These are phyloP conservation scores for Agonopterix subpropinquella DNA, from an alignment of 2,888 invertebrate species.

Conservation along the genomic window DNA sequence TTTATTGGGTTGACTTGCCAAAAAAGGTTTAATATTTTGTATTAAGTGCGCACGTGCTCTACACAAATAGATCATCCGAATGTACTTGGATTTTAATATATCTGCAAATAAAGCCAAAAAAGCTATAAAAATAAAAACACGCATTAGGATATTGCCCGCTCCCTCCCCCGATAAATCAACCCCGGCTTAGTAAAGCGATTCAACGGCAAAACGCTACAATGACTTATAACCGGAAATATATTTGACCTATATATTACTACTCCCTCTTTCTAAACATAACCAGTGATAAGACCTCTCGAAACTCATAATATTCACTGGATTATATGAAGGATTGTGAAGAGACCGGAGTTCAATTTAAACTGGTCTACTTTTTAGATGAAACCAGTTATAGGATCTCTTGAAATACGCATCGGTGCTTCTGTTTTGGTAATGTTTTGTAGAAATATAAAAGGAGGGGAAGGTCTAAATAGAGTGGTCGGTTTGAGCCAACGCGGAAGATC, in stretches of 20 bases:
- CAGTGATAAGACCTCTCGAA: constrained; percentile 9
- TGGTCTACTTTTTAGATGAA: constrained; percentile 27
- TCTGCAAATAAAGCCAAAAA: background rate
- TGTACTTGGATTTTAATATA: too few species aligned
- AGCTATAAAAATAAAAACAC: background rate
- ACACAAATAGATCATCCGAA: too few species aligned
- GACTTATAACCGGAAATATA: constrained; percentile 64
- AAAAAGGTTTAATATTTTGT: too few species aligned
- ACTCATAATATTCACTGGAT: constrained; percentile 4
- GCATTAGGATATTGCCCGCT: constrained; percentile 32
- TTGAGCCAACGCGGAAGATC: constrained; percentile 26
- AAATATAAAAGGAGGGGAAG: constrained; percentile 16
- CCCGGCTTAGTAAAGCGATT: constrained; percentile 50
- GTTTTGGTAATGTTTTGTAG: constrained; percentile 5
- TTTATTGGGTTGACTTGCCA: too few species aligned
- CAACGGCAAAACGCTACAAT: constrained; percentile 49
- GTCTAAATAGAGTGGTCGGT: constrained; percentile 24
- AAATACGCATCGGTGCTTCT: constrained; percentile 10
- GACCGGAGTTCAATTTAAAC: constrained; percentile 19
- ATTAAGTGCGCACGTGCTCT: too few species aligned
- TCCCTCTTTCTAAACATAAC: constrained; percentile 9
- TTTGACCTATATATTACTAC: constrained; percentile 49
- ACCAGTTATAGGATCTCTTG: constrained; percentile 25
- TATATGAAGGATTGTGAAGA: background rate
- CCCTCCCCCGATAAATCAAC: constrained; percentile 46